Evolutionary conservation across 2,888 invertebrate genomes (phyloP), one percentile per base, ranked within the genome.

Genomic region (Leucania comma): DNA sequence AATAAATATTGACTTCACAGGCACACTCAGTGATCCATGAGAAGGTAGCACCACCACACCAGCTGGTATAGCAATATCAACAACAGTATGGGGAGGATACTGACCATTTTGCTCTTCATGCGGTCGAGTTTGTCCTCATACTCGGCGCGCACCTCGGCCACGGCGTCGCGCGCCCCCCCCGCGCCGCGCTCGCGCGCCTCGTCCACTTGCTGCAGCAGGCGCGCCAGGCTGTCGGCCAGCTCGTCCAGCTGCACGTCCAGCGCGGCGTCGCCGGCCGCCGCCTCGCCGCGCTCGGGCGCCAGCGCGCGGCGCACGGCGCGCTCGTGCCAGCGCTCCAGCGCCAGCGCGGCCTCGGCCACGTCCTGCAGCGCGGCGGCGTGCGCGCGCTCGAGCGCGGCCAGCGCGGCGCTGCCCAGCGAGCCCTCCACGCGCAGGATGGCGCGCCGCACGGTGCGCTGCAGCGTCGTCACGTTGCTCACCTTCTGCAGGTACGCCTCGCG

Each of bases 81-180:
- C 78, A 92, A 90, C 92, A 96, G 90, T 88, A 95, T 69, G 79
- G 96, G 95, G 86, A 92, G 85, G 78, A 94, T 94, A 96, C 97
- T 97, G 96, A 98, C 98, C 98, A 98, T 98, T 96, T 97, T 97
- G 63, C 97, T 96, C 90, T 98, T 98, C 97, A 98, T 97, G 91
- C 97, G 97, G 87, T 97, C 97, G 87, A 98, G 93, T 93, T 98
- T 98, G 81, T 96, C 96, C 86, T 98, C 98, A 88, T 98, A 97
- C 87, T 98, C 97, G 26, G 94, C 95, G 68, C 97, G 95, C 6
- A 97, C 94, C 69, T 97, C 97, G 89, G 95, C 94, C 56, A 97
- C 90, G 0, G 95, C 94, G 58, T 89, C 79, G 1, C 92, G 92
- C 8, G 88, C 74, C 58, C 92, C 1, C 89, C 91, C 24, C 87